These are phyloP conservation scores for Neomorphus geoffroyi DNA, from an alignment of 2,797 vertebrate species.

Conservation along the genomic window DNA sequence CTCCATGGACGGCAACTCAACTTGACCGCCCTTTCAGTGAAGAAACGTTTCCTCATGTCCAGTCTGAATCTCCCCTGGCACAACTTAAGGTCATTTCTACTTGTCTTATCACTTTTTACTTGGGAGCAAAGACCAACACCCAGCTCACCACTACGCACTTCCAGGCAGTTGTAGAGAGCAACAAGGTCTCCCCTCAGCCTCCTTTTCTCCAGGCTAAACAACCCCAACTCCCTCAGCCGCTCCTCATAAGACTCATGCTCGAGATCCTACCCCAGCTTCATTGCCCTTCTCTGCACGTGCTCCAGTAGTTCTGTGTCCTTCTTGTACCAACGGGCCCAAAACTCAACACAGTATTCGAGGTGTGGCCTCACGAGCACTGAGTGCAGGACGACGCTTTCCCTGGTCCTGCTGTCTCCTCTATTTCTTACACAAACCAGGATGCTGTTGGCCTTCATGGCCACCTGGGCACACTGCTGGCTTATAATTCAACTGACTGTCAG, in stretches of 20 bases:
- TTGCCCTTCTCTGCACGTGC: fast-evolving
- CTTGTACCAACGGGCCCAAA: neutral
- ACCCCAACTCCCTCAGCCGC: neutral
- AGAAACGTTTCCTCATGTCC: neutral
- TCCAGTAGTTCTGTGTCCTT: neutral
- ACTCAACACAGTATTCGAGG: fast-evolving
- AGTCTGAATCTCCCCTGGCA: neutral
- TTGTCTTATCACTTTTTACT: too few species aligned
- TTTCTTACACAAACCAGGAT: neutral
- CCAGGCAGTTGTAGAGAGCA: too few species aligned
- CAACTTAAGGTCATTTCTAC: too few species aligned
- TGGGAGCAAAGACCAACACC: too few species aligned
- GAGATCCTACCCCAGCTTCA: neutral
- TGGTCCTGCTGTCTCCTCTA: neutral
- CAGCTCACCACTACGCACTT: too few species aligned
- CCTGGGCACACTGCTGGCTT: neutral
- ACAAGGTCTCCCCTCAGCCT: too few species aligned
- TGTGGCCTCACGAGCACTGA: fast-evolving
- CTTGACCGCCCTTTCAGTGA: neutral
- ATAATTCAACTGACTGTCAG: fast-evolving
- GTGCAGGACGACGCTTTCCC: fast-evolving
- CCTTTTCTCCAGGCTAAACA: neutral
- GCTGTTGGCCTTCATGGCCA: neutral
- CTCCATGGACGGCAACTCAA: neutral
- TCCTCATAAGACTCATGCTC: neutral